Base-by-base conservation (phyloP, 2,113 vertebrate species). In the Zosterops borbonicus region DNA sequence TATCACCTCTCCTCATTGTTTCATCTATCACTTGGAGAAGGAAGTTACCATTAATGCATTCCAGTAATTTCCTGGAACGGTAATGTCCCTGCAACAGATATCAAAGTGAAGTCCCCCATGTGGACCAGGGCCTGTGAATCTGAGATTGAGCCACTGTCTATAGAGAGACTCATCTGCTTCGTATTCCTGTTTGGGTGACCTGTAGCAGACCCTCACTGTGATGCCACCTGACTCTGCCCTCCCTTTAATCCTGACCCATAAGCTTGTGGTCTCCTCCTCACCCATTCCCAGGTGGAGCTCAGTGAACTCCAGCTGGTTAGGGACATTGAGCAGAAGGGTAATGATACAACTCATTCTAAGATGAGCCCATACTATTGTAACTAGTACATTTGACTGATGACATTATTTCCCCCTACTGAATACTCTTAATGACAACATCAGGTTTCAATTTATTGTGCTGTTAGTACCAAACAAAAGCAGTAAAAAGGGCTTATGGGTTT, bases 401-500 rank as follows among this genome's bases (percentile, higher is more conserved):
- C 50, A 68, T 58, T 39, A 63, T 70, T 59, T 12, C 4, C n/a
- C 49, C 33, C 56, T 31, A 47, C 63, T 59, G 71, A 90, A 80
- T 82, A 91, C 46, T 79, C 60, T 33, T 77, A 80, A 80, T 70
- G 81, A 49, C 49, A 92, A 65, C 60, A 82, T 71, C 49, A 77
- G 55, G 55, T 80, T 90, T 74, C 46, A 46, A 80, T 93, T 80
- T 69, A 49, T 41, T 74, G 23, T 83, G 39, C 27, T 80, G 35
- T 76, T 89, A 65, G 27, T 35, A 78, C 79, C 23, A 63, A 82
- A 76, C 14, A 11, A 75, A 83, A 76, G 13, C 46, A 80, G 49
- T 69, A 64, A 87, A 53, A 89, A 85, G 53, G 29, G 46, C 94
- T 73, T 50, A 39, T 29, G 70, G 49, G 35, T 74, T 91, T 95